Base-by-base conservation (phyloP, 2,888 invertebrate genomes). In the Trypoxylon attenuatum region DNA sequence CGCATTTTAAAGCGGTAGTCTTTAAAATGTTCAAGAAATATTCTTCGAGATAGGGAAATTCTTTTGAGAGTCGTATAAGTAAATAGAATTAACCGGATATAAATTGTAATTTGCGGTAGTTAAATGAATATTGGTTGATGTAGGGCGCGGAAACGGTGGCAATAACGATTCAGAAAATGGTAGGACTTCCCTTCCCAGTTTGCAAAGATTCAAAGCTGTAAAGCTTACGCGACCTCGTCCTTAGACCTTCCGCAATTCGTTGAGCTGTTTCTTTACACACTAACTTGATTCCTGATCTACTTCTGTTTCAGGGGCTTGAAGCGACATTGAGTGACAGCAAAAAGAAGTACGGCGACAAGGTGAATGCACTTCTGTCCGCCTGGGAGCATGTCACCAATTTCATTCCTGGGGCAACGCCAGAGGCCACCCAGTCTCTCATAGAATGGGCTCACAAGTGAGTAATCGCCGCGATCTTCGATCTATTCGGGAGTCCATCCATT, bases 301-400 rank as follows among this genome's bases (percentile, higher is more conserved):
- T 56, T 19, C 10, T 52, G 33, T 86, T 81, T 33, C 83, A 88
- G 88, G 86, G 86, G 83, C 82, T 88, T 80, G 88, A 88, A 82
- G 85, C 85, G 80, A 85, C 86, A 75, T 80, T 88, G 81, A 87
- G 84, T 81, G 88, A 88, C 85, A 84, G 84, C 80, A 87, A 87
- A 78, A 88, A 86, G 79, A 87, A 86, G 70, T 88, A 88, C 84
- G 80, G 80, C 79, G 88, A 88, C 82, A 88, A 88, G 85, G 87
- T 88, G 78, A 85, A 84, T 76, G 85, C 87, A 77, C 85, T 88
- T 80, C 80, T 88, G 80, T 83, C 87, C 75, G 87, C 88, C 81
- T 88, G 88, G 88, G 88, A 87, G 83, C 84, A 87, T 82, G 85
- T 88, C 79, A 84, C 85, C 80, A 84, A 84, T 81, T 84, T 85